These are phyloP conservation scores for Sebastolobus altivelis DNA, from an alignment of 2,797 vertebrate genomes.

Conservation along the genomic window DNA sequence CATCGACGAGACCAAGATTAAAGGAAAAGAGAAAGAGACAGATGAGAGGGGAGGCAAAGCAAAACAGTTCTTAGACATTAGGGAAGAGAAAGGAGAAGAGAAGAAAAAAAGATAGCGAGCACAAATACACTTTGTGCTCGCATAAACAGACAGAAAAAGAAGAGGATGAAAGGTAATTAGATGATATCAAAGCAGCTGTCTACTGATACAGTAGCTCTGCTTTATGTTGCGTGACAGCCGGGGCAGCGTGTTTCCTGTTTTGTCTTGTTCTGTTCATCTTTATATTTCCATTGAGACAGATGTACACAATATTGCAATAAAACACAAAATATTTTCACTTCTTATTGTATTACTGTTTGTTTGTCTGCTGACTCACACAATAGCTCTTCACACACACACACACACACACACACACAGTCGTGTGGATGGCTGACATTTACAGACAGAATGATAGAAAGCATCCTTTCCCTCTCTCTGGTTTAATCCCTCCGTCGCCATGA, in stretches of 20 bases:
- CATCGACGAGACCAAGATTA: slow-evolving; percentile 26
- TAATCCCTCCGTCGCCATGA: slow-evolving; percentile 25
- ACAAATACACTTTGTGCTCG: not conserved
- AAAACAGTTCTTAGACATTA: slow-evolving; percentile 36
- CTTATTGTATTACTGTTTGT: not conserved
- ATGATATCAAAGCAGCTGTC: slow-evolving; percentile 15
- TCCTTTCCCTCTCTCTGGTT: slow-evolving; percentile 28
- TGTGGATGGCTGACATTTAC: slow-evolving; percentile 51
- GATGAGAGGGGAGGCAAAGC: slow-evolving; percentile 23
- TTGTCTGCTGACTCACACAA: slow-evolving; percentile 54
- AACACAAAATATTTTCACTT: slow-evolving; percentile 5
- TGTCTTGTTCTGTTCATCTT: slow-evolving; percentile 10
- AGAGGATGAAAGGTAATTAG: slow-evolving; percentile 14
- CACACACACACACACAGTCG: slow-evolving; percentile 17
- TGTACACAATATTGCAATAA: not conserved
- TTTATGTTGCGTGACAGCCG: slow-evolving; percentile 24
- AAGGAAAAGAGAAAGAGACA: slow-evolving; percentile 31
- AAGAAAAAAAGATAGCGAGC: slow-evolving; percentile 22
- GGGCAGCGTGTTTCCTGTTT: not conserved
- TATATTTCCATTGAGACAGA: slow-evolving; percentile 14
- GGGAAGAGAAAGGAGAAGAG: not conserved
- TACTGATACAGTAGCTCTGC: slow-evolving; percentile 2
- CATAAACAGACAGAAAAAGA: slow-evolving; percentile 11
- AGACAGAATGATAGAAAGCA: slow-evolving; percentile 10
- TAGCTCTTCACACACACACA: slow-evolving; percentile 6